Percentiles rank a stretch among this genome's conserved stretches.
These are phyloP conservation scores for Drosophila prolongata DNA, from an alignment of 2,888 invertebrate species.

Conservation along the genomic window DNA sequence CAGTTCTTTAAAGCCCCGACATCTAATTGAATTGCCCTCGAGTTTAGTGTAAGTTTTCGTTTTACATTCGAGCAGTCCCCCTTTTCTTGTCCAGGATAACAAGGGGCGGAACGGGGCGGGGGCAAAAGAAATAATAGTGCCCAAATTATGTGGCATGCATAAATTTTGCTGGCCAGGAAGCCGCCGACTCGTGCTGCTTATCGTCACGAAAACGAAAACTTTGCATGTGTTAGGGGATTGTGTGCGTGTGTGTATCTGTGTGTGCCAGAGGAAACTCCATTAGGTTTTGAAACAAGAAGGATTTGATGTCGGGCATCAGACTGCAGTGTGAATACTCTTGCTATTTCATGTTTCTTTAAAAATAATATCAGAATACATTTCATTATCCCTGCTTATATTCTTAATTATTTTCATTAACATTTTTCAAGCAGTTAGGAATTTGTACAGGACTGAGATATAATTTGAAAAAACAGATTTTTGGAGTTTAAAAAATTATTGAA, in stretches of 20 bases:
- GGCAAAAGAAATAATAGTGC: conserved; percentile 60
- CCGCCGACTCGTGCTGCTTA: conserved; percentile 74
- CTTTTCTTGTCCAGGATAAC: conserved; percentile 8
- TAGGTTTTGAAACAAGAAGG: conserved; percentile 58
- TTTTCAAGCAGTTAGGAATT: too few relatives aligned
- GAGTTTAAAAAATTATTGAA: too few relatives aligned
- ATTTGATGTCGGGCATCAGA: background rate
- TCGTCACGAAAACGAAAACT: conserved; percentile 71
- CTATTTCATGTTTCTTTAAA: background rate
- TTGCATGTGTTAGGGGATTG: conserved; percentile 44
- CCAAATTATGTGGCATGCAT: conserved; percentile 77
- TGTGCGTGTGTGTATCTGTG: conserved; percentile 9
- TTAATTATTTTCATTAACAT: too few relatives aligned
- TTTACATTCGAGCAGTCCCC: conserved; percentile 5
- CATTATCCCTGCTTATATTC: too few relatives aligned
- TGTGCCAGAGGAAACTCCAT: conserved; percentile 65
- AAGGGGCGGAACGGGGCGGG: background rate
- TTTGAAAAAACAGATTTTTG: too few relatives aligned
- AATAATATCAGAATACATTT: too few relatives aligned
- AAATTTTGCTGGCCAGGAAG: conserved; percentile 74
- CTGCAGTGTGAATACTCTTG: conserved; percentile 4
- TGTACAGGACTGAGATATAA: too few relatives aligned
- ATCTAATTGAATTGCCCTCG: conserved; percentile 76
- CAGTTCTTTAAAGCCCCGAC: conserved; percentile 69
- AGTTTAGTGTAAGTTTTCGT: conserved; percentile 41